Base-by-base conservation (phyloP, 2,888 invertebrate genomes). In the Kuschelorhynchus macadamiae region DNA sequence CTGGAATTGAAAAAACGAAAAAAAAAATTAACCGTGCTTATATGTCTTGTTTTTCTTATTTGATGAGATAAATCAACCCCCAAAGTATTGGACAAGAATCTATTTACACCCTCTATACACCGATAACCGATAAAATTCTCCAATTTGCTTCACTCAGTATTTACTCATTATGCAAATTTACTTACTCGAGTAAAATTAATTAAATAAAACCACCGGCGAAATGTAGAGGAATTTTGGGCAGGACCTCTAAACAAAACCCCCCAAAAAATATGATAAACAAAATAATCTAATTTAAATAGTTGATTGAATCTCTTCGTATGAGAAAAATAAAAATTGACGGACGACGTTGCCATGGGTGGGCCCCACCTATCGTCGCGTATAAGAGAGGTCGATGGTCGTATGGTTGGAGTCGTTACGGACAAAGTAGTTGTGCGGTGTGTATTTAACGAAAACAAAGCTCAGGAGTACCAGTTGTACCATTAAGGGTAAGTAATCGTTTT, bases 351-450 rank as follows among this genome's bases (percentile, higher is more conserved):
- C 78, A 79, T 78, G 78, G 70, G 74, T 25, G 78, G 78, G 79
- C 81, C 81, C 80, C 81, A 76, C 79, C 77, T 78, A 75, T 70
- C 56, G 75, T 74, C 76, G 70, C 73, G 74, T 82, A 83, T 82
- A 83, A 82, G 82, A 63, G 57, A 81, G 82, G 82, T 83, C 82
- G 82, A 79, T 82, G 82, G 73, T 76, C 76, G 75, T 75, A 62
- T 36, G 41, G 55, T 61, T 42, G n/a, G 32, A 67, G 67, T 67
- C 50, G 49, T 56, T 55, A 55, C 55, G 55, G 61, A 47, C 46
- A 16, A 49, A 67, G 46, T 67, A 61, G 67, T 62, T 21, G 61
- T 67, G 67, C 61, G 33, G 67, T 42, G 67, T 55, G 36, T 20
- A 49, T 39, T 61, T 12, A 61, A 63, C 20, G 8, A 46, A 53